Evolutionary conservation across 2,797 vertebrate genomes (phyloP).

Genomic region (Loris lydekkerianus): DNA sequence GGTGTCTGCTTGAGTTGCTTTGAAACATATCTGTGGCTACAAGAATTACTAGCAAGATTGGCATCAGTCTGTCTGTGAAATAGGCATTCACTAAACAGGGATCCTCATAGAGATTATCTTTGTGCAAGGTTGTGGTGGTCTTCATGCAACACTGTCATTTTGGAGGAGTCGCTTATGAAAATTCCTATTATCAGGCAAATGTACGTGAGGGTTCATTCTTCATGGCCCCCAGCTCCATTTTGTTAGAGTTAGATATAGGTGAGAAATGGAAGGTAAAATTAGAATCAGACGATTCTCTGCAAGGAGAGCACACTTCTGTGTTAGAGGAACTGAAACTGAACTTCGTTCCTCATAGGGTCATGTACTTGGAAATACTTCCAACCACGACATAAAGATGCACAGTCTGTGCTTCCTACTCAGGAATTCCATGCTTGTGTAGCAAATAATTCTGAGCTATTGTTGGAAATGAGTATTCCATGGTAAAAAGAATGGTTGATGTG

Average conservation of each 20-base stretch:
- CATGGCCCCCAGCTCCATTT: not conserved
- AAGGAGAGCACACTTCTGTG: not conserved
- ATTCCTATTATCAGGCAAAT: not conserved
- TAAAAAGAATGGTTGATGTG: not conserved
- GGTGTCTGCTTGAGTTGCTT: not conserved
- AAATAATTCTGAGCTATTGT: not conserved
- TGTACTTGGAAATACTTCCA: not conserved
- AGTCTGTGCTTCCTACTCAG: not conserved
- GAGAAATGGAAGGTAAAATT: not conserved
- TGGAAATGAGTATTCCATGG: not conserved
- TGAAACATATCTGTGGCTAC: not conserved
- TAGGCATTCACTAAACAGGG: not conserved
- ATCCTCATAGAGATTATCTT: not conserved
- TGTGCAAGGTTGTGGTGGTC: not conserved
- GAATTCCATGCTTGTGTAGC: not conserved
- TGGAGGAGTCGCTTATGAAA: not conserved
- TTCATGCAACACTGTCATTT: not conserved
- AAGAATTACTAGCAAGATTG: not conserved
- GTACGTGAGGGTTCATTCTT: no score
- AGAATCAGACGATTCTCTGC: not conserved
- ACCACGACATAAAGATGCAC: not conserved
- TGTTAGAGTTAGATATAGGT: not conserved
- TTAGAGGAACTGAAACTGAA: not conserved
- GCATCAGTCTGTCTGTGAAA: not conserved
- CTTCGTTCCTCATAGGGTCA: fast-evolving